Percentiles rank a stretch among this genome's conserved stretches.
These are phyloP conservation scores for Elephas maximus DNA, from an alignment of 2,113 vertebrate species.

Conservation along the genomic window DNA sequence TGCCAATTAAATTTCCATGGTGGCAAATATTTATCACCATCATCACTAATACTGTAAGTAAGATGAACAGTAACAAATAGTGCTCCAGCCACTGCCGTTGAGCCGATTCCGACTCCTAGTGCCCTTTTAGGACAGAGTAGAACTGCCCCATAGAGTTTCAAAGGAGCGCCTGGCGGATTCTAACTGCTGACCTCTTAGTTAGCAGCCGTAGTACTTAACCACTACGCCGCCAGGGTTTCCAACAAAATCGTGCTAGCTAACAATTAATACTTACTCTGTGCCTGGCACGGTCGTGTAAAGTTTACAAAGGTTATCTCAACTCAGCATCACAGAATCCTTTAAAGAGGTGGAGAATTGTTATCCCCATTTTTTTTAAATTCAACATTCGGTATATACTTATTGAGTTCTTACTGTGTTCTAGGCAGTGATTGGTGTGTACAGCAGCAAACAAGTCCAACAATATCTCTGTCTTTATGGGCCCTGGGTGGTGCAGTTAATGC, in stretches of 20 bases:
- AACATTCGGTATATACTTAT: neutral
- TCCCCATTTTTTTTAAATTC: slow-evolving; percentile 29
- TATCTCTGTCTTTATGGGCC: neutral
- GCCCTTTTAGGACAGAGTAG: too few relatives aligned
- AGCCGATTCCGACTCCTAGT: too few relatives aligned
- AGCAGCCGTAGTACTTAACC: too few relatives aligned
- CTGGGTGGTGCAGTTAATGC: too few relatives aligned
- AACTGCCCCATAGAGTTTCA: too few relatives aligned
- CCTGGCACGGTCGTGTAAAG: neutral
- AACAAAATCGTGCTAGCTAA: neutral
- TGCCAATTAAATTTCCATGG: neutral
- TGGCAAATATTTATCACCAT: neutral
- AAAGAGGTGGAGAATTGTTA: neutral
- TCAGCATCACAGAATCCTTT: neutral
- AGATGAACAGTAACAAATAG: neutral
- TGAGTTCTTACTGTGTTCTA: neutral
- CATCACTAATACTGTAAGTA: neutral
- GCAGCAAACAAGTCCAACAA: neutral
- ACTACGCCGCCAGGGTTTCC: too few relatives aligned
- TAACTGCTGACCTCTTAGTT: too few relatives aligned
- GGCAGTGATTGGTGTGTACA: neutral
- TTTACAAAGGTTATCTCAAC: slow-evolving; percentile 3
- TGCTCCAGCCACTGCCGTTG: too few relatives aligned
- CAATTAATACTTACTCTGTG: neutral
- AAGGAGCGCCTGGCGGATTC: too few relatives aligned